These are phyloP conservation scores for Epinephelus fuscoguttatus DNA, from an alignment of 2,113 vertebrate genomes.

Conservation along the genomic window DNA sequence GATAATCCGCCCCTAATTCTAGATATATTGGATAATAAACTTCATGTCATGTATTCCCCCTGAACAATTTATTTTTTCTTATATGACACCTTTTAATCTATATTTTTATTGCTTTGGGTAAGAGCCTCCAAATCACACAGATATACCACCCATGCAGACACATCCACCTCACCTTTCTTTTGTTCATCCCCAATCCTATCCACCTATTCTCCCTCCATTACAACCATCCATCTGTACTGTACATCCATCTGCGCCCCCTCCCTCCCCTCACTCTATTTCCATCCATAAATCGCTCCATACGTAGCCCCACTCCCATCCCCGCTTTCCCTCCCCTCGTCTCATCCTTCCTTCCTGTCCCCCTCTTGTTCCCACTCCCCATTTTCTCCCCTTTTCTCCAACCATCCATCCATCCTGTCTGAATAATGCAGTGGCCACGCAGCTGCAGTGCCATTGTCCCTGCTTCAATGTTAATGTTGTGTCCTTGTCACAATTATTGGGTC, in stretches of 20 bases:
- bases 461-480: slow-evolving; percentile 78
- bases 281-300: slow-evolving; percentile 45
- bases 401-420: slow-evolving; percentile 72
- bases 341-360: slow-evolving; percentile 59
- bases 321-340: slow-evolving; percentile 24
- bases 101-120: neutral
- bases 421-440: slow-evolving; percentile 69
- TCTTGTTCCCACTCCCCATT: slow-evolving; percentile 49
- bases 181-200: slow-evolving; percentile 1
- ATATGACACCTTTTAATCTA: neutral
- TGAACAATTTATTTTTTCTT: neutral
- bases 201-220: slow-evolving; percentile 21
- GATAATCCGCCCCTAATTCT: neutral
- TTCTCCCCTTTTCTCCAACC: slow-evolving; percentile 37
- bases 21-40: neutral
- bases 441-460: slow-evolving; percentile 70
- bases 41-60: neutral
- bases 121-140: neutral
- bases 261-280: slow-evolving; percentile 23
- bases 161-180: slow-evolving; percentile 6
- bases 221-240: slow-evolving; percentile 10
- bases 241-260: slow-evolving; percentile 8
- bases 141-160: neutral
- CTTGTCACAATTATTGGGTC: slow-evolving; percentile 78
- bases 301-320: neutral